Evolutionary conservation across 1,140 invertebrate species (phyloP).

Genomic region (Eurosta solidaginis): DNA sequence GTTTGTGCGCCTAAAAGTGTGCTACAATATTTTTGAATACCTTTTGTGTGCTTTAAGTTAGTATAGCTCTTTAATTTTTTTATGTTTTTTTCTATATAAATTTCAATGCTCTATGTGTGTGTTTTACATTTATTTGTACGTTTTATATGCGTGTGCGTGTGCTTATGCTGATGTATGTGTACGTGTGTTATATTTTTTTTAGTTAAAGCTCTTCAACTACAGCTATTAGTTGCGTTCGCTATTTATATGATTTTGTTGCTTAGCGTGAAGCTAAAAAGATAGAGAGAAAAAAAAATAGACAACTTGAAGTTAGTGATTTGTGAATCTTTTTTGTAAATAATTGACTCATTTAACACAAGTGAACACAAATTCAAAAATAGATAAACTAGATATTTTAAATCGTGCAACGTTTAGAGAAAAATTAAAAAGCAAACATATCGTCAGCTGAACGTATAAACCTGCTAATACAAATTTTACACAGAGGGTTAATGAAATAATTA

Average conservation of each 20-base stretch:
- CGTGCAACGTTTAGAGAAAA: background rate
- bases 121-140: background rate
- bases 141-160: background rate
- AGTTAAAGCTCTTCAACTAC: slow-evolving; percentile 11
- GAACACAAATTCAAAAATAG: background rate
- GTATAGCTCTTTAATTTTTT: background rate
- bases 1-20: background rate
- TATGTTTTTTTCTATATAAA: background rate
- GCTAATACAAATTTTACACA: too few species aligned
- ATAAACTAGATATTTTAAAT: background rate
- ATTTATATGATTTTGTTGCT: slow-evolving; percentile 11
- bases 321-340: background rate
- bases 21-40: background rate
- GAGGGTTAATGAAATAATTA: too few species aligned
- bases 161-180: background rate
- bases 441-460: too few species aligned
- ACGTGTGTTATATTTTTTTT: background rate
- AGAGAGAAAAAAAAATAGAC: slow-evolving; percentile 9
- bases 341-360: slow-evolving; percentile 9
- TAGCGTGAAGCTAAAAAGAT: slow-evolving; percentile 24
- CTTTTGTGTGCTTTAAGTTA: too few species aligned
- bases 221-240: background rate
- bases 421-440: too few species aligned
- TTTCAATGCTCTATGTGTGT: background rate
- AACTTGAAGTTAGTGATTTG: slow-evolving; percentile 22